Evolutionary conservation across 2,113 vertebrate species (phyloP).

Genomic region (Todiramphus chloris): DNA sequence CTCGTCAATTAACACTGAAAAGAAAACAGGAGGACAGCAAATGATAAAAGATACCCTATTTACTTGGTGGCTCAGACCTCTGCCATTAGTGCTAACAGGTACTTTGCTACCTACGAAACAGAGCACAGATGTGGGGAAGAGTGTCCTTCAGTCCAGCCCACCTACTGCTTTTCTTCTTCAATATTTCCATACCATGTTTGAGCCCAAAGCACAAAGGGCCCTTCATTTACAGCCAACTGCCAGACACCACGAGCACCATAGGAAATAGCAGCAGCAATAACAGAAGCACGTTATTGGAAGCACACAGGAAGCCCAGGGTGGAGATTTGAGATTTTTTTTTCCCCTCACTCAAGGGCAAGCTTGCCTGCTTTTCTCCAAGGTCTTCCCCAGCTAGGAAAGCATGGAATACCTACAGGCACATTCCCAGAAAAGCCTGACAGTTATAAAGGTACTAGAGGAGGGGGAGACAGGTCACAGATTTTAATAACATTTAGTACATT

Average conservation of each 20-base stretch:
- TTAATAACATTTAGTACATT: background rate
- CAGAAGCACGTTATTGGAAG: background rate
- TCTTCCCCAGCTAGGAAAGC: background rate
- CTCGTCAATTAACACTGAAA: background rate
- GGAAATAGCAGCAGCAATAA: background rate
- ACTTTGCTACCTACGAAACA: background rate
- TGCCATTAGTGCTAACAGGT: background rate
- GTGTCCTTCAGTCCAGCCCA: background rate
- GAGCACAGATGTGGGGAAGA: background rate
- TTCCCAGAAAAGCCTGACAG: background rate
- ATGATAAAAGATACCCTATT: background rate
- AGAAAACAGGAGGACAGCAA: background rate
- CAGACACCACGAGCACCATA: background rate
- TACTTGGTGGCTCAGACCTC: background rate
- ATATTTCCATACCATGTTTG: background rate
- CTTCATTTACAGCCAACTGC: background rate
- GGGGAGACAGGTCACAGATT: background rate
- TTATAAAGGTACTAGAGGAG: background rate
- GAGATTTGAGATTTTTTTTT: background rate
- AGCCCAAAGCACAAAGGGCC: background rate
- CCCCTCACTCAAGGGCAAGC: background rate
- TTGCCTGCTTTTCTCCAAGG: background rate
- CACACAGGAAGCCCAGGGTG: background rate
- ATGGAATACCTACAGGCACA: background rate
- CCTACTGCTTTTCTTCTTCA: background rate